phyloP scores from a whole-genome alignment of 2,113 vertebrate species.

The Pavo muticus region DNA sequence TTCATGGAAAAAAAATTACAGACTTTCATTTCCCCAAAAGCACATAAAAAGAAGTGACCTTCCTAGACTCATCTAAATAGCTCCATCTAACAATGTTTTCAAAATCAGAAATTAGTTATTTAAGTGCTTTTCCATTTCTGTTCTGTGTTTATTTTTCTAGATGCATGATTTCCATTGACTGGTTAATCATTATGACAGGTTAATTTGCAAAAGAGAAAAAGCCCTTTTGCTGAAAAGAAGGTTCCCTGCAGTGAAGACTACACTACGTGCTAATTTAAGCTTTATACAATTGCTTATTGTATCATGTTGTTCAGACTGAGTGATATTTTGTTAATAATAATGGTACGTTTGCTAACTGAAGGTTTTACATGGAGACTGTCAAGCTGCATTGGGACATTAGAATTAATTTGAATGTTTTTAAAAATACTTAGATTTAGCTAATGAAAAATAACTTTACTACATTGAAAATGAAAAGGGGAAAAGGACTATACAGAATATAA shows the following conservation, averaged over 20 bases:
- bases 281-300: neutral
- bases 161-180: neutral
- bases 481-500: neutral
- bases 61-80: neutral
- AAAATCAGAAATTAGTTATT: neutral
- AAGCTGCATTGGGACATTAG: neutral
- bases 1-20: neutral
- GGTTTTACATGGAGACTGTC: neutral
- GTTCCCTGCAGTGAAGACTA: neutral
- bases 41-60: neutral
- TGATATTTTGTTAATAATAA: slow-evolving; percentile 4
- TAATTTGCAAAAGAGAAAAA: slow-evolving; percentile 16
- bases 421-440: neutral
- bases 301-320: neutral
- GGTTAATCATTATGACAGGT: slow-evolving; percentile 3
- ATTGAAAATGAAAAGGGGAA: neutral
- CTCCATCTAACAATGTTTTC: neutral
- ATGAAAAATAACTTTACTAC: neutral
- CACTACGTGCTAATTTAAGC: neutral
- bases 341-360: neutral
- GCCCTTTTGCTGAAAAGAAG: neutral
- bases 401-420: neutral
- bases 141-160: neutral
- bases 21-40: neutral
- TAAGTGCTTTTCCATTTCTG: neutral